These are phyloP conservation scores for Notarius quadriscutis DNA, from an alignment of 2,113 vertebrate species.

Conservation along the genomic window DNA sequence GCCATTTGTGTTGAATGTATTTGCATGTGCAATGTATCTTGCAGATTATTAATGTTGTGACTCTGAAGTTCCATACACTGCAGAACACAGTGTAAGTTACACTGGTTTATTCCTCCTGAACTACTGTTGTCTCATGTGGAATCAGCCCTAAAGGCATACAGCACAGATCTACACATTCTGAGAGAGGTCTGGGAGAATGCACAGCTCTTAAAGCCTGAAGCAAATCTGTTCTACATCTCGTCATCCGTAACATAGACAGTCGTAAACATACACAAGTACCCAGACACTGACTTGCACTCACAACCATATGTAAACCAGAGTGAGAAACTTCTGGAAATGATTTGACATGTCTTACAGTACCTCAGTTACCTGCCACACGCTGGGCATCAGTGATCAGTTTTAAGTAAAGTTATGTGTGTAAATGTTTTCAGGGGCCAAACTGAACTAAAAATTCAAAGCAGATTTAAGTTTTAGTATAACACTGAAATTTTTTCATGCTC, in stretches of 20 bases:
- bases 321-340: background rate
- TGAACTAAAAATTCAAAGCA: background rate
- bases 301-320: background rate
- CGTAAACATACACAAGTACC: background rate
- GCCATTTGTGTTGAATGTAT: background rate
- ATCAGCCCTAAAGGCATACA: slow-evolving; percentile 1
- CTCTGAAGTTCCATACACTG: background rate
- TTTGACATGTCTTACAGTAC: background rate
- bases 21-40: background rate
- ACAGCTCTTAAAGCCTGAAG: background rate
- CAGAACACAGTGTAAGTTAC: background rate
- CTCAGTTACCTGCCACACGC: background rate
- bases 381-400: background rate
- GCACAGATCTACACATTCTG: background rate
- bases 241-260: slow-evolving; percentile 2
- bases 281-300: slow-evolving; percentile 19
- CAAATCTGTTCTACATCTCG: slow-evolving; percentile 6
- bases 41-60: background rate
- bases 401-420: background rate
- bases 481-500: background rate
- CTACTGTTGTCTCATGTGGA: slow-evolving; percentile 6
- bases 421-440: background rate
- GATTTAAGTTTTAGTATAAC: background rate
- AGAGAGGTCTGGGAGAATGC: background rate
- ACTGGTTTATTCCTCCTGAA: background rate